Base-by-base conservation (phyloP, 2,888 invertebrate genomes). In the Andrena bicolor region DNA sequence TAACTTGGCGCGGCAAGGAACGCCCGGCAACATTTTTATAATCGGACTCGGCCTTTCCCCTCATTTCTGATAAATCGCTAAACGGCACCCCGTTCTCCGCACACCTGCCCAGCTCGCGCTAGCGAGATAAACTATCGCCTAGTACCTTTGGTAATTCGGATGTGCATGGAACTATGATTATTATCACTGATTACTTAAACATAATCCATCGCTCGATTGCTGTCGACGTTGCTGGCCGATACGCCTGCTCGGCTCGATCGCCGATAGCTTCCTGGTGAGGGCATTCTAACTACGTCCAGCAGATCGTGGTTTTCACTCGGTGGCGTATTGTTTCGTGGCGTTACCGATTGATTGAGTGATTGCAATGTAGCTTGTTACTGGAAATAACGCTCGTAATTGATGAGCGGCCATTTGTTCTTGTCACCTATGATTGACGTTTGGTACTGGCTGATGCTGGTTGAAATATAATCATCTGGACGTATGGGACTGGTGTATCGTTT, bases 151-250 rank as follows among this genome's bases (percentile, higher is more conserved):
- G 91, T 93, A 92, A 92, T 92, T 92, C 90, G 91, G 92, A 90
- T 91, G 92, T 92, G 92, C 92, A 91, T 93, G 92, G 92, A 93
- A 93, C 93, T 93, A 92, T 92, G 90, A 91, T 92, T 91, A 91
- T 92, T 92, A 92, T 92, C 92, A 91, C 91, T 92, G 91, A 89
- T 90, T 84, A 73, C 83, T 90, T 90, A 89, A 84, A 82, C 82
- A 86, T 90, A 88, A 86, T 86, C 84, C 80, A 69, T 30, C 70
- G 69, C 64, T 60, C 75, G 63, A 41, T 48, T 48, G 58, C 20
- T 20, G 51, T 75, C 69, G 64, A 71, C 63, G n/a, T 74, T 26
- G 32, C 49, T 26, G 63, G 41, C 41, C 4, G 13, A 16, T 5
- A 35, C 35, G 61, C 71, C 64, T 68, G 63, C 28, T 49, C 60